Conservation (phyloP, 2,797 vertebrate species). For the Etheostoma perlongum region DNA sequence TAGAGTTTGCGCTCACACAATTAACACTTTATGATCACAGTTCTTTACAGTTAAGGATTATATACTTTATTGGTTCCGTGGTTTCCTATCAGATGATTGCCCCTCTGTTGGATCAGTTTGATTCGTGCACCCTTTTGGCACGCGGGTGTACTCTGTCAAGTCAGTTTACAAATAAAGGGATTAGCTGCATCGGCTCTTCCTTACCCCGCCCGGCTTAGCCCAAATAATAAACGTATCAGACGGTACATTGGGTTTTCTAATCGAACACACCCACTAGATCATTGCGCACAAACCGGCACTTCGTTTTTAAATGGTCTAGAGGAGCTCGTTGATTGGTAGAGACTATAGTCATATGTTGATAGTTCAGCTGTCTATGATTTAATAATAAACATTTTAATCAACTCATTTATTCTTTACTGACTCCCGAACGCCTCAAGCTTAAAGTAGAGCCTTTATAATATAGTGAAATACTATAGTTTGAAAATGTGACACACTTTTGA, state of each 20-base stretch:
- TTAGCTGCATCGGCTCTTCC: background rate
- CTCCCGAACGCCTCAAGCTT: background rate
- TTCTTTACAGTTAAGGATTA: slow-evolving; percentile 10
- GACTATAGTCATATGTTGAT: slow-evolving; percentile 47
- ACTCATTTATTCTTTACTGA: background rate
- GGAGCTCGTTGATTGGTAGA: slow-evolving; percentile 83
- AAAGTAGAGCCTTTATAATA: background rate
- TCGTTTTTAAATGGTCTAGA: slow-evolving; percentile 97
- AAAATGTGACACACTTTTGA: background rate
- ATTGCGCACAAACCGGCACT: slow-evolving; percentile 86
- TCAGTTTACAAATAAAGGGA: background rate
- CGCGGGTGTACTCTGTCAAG: background rate
- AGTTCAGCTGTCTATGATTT: slow-evolving; percentile 56
- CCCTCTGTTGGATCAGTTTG: slow-evolving; percentile 36
- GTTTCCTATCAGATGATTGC: slow-evolving; percentile 51
- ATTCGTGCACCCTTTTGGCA: slow-evolving; percentile 3
- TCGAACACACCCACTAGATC: slow-evolving; percentile 78
- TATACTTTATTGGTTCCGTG: slow-evolving; percentile 57
- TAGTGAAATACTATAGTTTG: too few species aligned
- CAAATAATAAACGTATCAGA: slow-evolving; percentile 30
- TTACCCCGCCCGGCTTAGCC: slow-evolving; percentile 53
- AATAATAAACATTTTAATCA: slow-evolving; percentile 42
- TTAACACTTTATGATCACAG: slow-evolving; percentile 2
- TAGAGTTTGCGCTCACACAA: background rate
- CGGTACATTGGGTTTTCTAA: slow-evolving; percentile 22